These are phyloP conservation scores for Chaunax sp. DNA, from an alignment of 2,797 vertebrate genomes.

Conservation along the genomic window DNA sequence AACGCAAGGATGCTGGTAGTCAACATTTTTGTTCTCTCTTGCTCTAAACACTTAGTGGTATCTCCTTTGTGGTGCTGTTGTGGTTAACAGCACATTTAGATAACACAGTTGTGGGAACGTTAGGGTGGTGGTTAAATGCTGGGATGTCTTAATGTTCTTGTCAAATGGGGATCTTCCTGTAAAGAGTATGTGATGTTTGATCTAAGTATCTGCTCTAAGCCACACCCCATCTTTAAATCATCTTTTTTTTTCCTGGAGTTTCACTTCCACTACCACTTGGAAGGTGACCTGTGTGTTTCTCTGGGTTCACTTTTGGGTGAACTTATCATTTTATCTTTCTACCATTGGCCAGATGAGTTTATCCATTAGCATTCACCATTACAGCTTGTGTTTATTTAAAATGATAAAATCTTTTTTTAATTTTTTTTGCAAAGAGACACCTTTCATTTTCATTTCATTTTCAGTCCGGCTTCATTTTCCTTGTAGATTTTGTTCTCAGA, in stretches of 20 bases:
- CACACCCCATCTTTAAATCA: neutral
- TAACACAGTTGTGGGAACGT: constrained; percentile 26
- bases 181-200: neutral
- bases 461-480: too few relatives aligned
- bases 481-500: neutral
- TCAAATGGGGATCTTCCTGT: neutral
- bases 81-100: constrained; percentile 19
- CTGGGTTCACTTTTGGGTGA: constrained; percentile 19
- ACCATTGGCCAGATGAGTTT: neutral
- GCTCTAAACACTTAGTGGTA: constrained; percentile 24
- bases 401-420: too few relatives aligned
- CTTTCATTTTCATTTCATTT: too few relatives aligned
- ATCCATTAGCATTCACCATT: too few relatives aligned
- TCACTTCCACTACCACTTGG: constrained; percentile 29
- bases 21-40: constrained; percentile 7
- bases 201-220: neutral
- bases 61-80: constrained; percentile 25
- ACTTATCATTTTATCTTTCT: neutral
- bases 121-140: constrained; percentile 15
- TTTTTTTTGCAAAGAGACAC: too few relatives aligned
- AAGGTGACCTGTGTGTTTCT: constrained; percentile 9
- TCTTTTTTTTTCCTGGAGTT: constrained; percentile 15
- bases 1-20: too few relatives aligned
- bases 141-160: neutral
- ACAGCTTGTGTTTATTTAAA: too few relatives aligned